Base-by-base conservation (phyloP, 2,888 invertebrate species). In the Hydriomena furcata region DNA sequence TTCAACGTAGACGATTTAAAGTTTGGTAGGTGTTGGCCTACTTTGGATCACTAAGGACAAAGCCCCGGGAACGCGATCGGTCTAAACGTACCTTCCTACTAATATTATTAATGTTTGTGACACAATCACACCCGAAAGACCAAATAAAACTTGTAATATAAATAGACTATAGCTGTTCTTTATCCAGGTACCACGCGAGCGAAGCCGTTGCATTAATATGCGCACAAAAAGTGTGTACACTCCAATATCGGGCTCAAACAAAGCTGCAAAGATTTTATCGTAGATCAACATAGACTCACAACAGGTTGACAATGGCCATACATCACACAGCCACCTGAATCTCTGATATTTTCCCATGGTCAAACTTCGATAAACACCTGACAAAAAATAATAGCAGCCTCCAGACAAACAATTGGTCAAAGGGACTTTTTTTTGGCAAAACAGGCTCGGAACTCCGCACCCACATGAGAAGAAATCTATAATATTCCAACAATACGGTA, bases 291-390 rank as follows among this genome's bases (percentile, higher is more conserved):
- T 42, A 47, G 55, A 37, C 50, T 59, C 63, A 74, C 63, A 79
- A 80, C 86, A 87, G 82, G 85, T 88, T 81, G 73, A 85, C 86
- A 87, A 86, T 75, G 55, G 73, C 58, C 61, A 61, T 71, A 70
- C 75, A 71, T 77, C 70, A 70, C 78, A 83, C 78, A 80, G 82
- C 76, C 89, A 89, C 89, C 88, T 90, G 90, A 89, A 81, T 65
- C 79, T 77, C 63, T 64, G 68, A 88, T 84, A 89, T 89, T 89
- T 89, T 90, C 90, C 89, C 90, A 90, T 89, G 90, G 89, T 89
- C 89, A 88, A 85, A 82, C 82, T 80, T 63, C 77, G 75, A 85
- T 83, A 89, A 89, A 85, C 86, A 88, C 84, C 77, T 80, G 61
- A 79, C 84, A 89, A 88, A 90, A 88, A 87, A 84, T 73, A 67